Evolutionary conservation across 2,888 invertebrate species (phyloP).

Genomic region (Ichneumoninae sp.): DNA sequence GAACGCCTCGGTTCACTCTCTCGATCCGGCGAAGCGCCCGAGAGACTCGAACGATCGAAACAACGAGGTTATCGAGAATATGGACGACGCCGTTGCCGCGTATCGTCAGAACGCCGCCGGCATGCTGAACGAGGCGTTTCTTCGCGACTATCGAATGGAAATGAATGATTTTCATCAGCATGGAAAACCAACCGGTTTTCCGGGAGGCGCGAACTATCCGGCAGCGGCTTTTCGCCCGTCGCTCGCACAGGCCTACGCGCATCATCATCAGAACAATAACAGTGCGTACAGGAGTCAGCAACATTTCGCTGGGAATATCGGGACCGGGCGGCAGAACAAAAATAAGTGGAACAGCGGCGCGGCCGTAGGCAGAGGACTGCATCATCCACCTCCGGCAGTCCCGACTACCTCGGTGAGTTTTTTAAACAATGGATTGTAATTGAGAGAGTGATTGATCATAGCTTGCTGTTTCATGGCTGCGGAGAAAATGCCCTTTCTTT

Average conservation of each 20-base stretch:
- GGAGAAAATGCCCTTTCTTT: constrained; percentile 46
- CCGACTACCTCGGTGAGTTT: constrained; percentile 68
- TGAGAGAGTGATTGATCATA: constrained; percentile 38
- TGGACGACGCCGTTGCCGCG: constrained; percentile 42
- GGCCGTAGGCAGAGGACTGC: constrained; percentile 31
- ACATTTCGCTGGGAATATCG: constrained; percentile 43
- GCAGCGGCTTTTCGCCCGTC: constrained; percentile 62
- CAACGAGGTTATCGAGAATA: constrained; percentile 24
- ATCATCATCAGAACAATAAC: constrained; percentile 62
- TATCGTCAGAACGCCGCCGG: constrained; percentile 63
- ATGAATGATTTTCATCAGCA: constrained; percentile 59
- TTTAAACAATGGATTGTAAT: constrained; percentile 22
- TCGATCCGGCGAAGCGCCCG: constrained; percentile 43
- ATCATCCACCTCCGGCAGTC: constrained; percentile 57
- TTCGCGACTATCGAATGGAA: constrained; percentile 66
- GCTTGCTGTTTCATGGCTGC: constrained; percentile 43
- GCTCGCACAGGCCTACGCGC: constrained; percentile 61
- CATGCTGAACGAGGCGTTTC: constrained; percentile 61
- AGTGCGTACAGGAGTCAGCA: constrained; percentile 58
- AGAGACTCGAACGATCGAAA: constrained; percentile 47
- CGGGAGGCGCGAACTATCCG: constrained; percentile 44
- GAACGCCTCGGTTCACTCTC: constrained; percentile 30
- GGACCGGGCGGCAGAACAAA: constrained; percentile 48
- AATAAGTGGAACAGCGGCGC: constrained; percentile 63
- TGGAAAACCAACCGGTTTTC: constrained; percentile 50